Evolutionary conservation across 2,888 invertebrate species (phyloP), one percentile per base, ranked within the genome.

Genomic region (Xylophagus ater): DNA sequence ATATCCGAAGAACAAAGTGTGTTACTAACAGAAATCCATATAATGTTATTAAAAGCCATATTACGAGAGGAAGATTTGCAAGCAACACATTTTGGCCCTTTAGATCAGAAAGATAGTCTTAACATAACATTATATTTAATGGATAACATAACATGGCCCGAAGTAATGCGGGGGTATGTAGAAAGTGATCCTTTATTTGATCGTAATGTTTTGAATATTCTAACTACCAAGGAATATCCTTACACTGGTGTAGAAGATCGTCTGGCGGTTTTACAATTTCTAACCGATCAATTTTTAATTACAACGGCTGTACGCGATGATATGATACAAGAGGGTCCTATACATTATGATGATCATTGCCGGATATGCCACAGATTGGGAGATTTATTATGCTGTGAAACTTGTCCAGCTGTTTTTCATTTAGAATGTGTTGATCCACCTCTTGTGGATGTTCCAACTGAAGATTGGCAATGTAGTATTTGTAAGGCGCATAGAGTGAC

Each of bases 391-490:
- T 96, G 96, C 60, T 98, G 98, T 66, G 97, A 97, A 67, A 90
- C 90, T 3, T 98, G 98, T 58, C 92, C 97, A 14, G 97, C 97
- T 19, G 94, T 96, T 15, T 98, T 90, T 65, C 98, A 98, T 65
- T 70, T 97, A 57, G 88, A 87, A 55, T 98, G 98, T 69, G 86
- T 94, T 36, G 92, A 93, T 58, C 96, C 96, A 36, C 90, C 93
- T 9, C 68, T 97, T 57, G 78, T 82, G 34, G 84, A 93, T 66
- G 92, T 96, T 31, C 96, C 96, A 37, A 85, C 89, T 41, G 94
- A 94, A 67, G 94, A 94, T 57, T 97, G 97, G 96, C 85, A 92
- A 54, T 98, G 98, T 68, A 81, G 80, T 48, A 76, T 94, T 37
- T 98, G 98, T 63, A 81, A 84, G 58, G 81, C 83, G 35, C 93